Evolutionary conservation across 2,888 invertebrate species (phyloP), one percentile per base, ranked within the genome.

Genomic region (Ormia ochracea): DNA sequence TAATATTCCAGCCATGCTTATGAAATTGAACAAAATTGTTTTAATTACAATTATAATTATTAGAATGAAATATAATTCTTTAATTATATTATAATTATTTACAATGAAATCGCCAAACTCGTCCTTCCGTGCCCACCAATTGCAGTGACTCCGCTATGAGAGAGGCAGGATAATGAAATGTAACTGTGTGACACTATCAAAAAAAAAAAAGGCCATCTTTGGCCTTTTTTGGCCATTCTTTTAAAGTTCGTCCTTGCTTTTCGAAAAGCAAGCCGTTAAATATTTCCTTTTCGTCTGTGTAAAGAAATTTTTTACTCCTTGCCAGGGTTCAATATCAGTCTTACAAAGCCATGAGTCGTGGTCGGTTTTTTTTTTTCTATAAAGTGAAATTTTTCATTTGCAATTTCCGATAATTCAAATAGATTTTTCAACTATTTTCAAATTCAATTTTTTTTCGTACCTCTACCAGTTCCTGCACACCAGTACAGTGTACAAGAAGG

Each of bases 351-450:
- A 58, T 68, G 56, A 59, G 5, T 56, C 50, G 33, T 65, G 21
- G 4, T 45, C n/a, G 31, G 21, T 36, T 10, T 41, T 31, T 36
- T 36, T 26, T 50, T 43, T 9, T 33, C 36, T 54, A 52, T 70
- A 72, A 75, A 79, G 75, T 75, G 74, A 79, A 79, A 75, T 66
- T 73, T 79, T 63, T 41, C 69, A 69, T 69, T 69, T 70, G 9
- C 26, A 45, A 56, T 75, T 80, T 80, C 63, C 68, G 76, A 66
- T 80, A 72, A 75, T 66, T 65, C 59, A 66, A 75, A 80, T 66
- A 54, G 28, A 75, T 52, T 50, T 61, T 43, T 54, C 23, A 45
- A 10, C 12, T 68, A 54, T 36, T 65, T 48, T 26, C 26, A n/a
- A 66, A 26, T 61, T 21, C 10, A 26, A 31, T 17, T 36, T 41